phyloP scores from a whole-genome alignment of 2,888 invertebrate species.

The Argynnis bischoffii region DNA sequence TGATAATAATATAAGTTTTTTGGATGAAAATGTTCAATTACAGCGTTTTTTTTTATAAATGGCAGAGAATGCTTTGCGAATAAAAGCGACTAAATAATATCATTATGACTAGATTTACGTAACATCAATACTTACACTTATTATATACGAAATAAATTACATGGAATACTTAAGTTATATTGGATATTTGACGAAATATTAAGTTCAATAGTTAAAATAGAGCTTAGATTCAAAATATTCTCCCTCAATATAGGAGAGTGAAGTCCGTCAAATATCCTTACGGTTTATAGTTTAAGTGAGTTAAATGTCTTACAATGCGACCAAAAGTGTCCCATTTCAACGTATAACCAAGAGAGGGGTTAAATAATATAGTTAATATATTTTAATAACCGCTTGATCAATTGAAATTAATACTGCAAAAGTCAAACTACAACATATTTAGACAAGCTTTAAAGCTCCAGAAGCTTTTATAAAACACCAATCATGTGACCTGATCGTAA shows the following conservation, averaged over 20 bases:
- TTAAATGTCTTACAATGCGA: constrained; percentile 14
- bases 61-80: neutral
- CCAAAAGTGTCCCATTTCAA: constrained; percentile 11
- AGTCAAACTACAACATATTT: no score
- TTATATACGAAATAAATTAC: constrained; percentile 7
- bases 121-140: constrained; percentile 8
- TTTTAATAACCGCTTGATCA: no score
- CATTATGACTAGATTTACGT: constrained; percentile 15
- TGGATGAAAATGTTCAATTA: neutral
- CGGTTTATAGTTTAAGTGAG: neutral
- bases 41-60: neutral
- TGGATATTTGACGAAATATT: constrained; percentile 11
- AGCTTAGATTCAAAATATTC: constrained; percentile 3
- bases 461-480: no score
- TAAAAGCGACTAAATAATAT: constrained; percentile 14
- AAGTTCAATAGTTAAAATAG: constrained; percentile 4
- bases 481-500: neutral
- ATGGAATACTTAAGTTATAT: constrained; percentile 16
- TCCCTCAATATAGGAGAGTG: neutral
- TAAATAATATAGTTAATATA: neutral
- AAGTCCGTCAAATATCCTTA: constrained; percentile 7
- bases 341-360: neutral
- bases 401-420: no score
- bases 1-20: no score
- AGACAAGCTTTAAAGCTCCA: no score